phyloP scores from a whole-genome alignment of 2,797 vertebrate species.

The Pygocentrus nattereri region DNA sequence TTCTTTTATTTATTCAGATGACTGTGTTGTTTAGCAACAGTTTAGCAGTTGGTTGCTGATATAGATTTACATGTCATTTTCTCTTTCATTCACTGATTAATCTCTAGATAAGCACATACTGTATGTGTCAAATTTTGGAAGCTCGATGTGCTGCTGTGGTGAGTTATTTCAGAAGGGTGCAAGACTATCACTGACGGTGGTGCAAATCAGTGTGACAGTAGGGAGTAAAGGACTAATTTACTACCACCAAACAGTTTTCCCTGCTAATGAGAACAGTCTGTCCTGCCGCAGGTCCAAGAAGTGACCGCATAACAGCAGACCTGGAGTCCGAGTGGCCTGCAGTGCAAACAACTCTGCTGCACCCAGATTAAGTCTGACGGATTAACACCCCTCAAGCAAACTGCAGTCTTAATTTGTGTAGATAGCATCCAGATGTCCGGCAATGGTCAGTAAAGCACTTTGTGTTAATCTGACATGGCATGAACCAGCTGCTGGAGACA shows the following conservation, averaged over 20 bases:
- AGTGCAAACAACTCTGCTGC: not conserved
- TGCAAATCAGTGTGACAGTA: not conserved
- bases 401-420: conserved; percentile 55
- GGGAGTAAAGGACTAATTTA: conserved; percentile 16
- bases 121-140: not conserved
- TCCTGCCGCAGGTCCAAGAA: conserved; percentile 16
- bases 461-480: conserved; percentile 55
- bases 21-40: no score
- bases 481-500: conserved; percentile 56
- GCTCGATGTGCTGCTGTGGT: not conserved
- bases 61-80: no score
- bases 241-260: conserved; percentile 8
- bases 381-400: conserved; percentile 54
- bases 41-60: no score
- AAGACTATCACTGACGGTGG: not conserved
- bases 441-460: conserved; percentile 50
- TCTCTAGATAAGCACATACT: not conserved
- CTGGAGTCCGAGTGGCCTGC: conserved; percentile 1
- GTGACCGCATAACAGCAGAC: conserved; percentile 36
- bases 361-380: conserved; percentile 32
- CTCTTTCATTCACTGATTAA: not conserved
- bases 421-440: conserved; percentile 64
- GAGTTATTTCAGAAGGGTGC: not conserved
- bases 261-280: conserved; percentile 27
- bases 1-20: no score